phyloP scores from a whole-genome alignment of 2,888 invertebrate genomes.

The Leptinotarsa tumamoca region DNA sequence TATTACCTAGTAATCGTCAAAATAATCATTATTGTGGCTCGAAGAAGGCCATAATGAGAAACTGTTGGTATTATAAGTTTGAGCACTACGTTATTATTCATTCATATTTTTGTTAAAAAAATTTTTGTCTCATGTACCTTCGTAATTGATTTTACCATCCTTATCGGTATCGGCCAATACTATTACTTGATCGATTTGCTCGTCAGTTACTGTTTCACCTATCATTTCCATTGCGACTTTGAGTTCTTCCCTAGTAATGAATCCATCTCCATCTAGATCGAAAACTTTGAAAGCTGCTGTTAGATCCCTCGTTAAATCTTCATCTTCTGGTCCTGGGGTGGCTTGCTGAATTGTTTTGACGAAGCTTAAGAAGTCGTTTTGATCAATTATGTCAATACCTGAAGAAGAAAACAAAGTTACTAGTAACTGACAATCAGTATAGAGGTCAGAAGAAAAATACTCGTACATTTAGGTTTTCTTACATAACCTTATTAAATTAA shows the following conservation, averaged over 20 bases:
- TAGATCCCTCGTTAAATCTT: constrained; percentile 80
- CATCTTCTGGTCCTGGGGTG: constrained; percentile 72
- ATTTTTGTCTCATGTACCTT: constrained; percentile 70
- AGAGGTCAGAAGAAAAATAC: constrained; percentile 52
- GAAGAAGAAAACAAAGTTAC: not conserved
- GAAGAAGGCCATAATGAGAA: no score
- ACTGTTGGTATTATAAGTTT: no score
- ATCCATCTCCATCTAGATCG: constrained; percentile 91
- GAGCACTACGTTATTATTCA: no score
- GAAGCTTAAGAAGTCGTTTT: constrained; percentile 84
- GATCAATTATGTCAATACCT: constrained; percentile 82
- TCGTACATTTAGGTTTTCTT: not conserved
- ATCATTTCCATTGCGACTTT: constrained; percentile 86
- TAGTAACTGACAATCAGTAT: not conserved
- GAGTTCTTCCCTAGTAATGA: constrained; percentile 85
- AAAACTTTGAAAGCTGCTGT: constrained; percentile 91
- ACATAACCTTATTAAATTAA: no score
- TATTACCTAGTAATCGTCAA: no score
- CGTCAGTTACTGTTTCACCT: constrained; percentile 81
- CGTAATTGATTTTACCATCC: constrained; percentile 85
- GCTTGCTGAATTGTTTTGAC: constrained; percentile 80
- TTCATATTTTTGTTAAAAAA: no score
- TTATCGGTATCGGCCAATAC: constrained; percentile 82
- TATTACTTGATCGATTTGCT: constrained; percentile 80
- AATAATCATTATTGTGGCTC: no score